These are phyloP conservation scores for Centropus bengalensis DNA, from an alignment of 2,113 vertebrate species.

Conservation along the genomic window DNA sequence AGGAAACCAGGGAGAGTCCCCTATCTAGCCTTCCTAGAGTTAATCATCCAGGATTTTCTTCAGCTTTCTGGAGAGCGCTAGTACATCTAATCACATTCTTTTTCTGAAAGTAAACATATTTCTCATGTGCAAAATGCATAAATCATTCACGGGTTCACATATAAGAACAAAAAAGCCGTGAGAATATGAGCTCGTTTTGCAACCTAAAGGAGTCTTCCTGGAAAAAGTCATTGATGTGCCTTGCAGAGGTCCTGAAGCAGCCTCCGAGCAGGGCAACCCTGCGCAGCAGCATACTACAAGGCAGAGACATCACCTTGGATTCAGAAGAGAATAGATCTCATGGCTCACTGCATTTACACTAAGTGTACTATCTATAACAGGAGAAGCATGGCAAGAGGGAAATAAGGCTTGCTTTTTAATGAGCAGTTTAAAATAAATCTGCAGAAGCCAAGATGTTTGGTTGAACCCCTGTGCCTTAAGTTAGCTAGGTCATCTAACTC, in stretches of 20 bases:
- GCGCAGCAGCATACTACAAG: too few relatives aligned
- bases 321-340: background rate
- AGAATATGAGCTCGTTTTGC: background rate
- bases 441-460: background rate
- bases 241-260: background rate
- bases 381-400: background rate
- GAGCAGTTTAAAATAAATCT: background rate
- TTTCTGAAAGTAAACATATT: background rate
- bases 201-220: background rate
- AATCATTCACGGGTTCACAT: background rate
- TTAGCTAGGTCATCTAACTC: background rate
- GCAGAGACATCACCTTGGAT: background rate
- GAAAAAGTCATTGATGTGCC: background rate
- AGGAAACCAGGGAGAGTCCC: background rate
- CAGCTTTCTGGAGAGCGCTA: background rate
- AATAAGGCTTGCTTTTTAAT: background rate
- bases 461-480: background rate
- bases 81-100: background rate
- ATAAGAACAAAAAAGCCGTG: background rate
- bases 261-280: background rate
- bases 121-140: background rate
- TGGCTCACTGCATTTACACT: background rate
- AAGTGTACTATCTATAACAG: background rate
- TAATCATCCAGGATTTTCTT: background rate
- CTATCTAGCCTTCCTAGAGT: background rate